Percentiles rank a stretch among this genome's conserved stretches.
Conservation (phyloP, 2,888 invertebrate species). For the Colostygia pectinataria region DNA sequence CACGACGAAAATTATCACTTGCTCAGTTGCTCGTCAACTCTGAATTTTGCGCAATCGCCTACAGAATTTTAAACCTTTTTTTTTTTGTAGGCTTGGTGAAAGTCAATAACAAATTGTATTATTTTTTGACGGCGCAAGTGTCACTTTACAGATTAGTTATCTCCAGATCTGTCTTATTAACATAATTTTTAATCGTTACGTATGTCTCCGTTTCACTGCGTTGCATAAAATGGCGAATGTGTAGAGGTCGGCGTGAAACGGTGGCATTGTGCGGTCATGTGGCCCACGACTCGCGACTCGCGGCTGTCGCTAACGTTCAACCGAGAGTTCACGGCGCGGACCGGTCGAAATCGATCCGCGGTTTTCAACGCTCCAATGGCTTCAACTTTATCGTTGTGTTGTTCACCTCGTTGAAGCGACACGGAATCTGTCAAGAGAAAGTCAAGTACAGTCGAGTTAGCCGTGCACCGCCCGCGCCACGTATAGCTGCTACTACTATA, state of each 20-base stretch:
- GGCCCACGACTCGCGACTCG: slow-evolving; percentile 43
- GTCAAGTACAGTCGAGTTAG: slow-evolving; percentile 64
- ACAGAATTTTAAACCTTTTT: slow-evolving; percentile 62
- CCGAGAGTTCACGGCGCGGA: slow-evolving; percentile 46
- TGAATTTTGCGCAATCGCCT: slow-evolving; percentile 63
- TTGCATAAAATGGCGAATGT: slow-evolving; percentile 39
- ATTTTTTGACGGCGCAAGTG: slow-evolving; percentile 48
- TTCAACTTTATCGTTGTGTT: slow-evolving; percentile 67
- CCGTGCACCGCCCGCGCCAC: slow-evolving; percentile 66
- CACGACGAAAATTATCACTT: slow-evolving; percentile 41
- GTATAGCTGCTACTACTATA: slow-evolving; percentile 61
- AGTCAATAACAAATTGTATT: slow-evolving; percentile 45
- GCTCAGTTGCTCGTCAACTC: slow-evolving; percentile 62
- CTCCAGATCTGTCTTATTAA: slow-evolving; percentile 36
- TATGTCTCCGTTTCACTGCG: slow-evolving; percentile 21
- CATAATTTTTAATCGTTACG: slow-evolving; percentile 37
- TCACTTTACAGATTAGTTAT: slow-evolving; percentile 51
- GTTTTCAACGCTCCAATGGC: slow-evolving; percentile 69
- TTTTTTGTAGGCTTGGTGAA: slow-evolving; percentile 61
- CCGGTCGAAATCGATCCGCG: slow-evolving; percentile 73
- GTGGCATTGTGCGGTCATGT: slow-evolving; percentile 43
- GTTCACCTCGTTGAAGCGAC: slow-evolving; percentile 76
- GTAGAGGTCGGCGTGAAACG: slow-evolving; percentile 32
- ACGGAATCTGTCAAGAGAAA: slow-evolving; percentile 75
- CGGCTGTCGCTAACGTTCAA: slow-evolving; percentile 50